Conservation (phyloP, 2,888 invertebrate species). For the Pyrrhosoma nymphula region DNA sequence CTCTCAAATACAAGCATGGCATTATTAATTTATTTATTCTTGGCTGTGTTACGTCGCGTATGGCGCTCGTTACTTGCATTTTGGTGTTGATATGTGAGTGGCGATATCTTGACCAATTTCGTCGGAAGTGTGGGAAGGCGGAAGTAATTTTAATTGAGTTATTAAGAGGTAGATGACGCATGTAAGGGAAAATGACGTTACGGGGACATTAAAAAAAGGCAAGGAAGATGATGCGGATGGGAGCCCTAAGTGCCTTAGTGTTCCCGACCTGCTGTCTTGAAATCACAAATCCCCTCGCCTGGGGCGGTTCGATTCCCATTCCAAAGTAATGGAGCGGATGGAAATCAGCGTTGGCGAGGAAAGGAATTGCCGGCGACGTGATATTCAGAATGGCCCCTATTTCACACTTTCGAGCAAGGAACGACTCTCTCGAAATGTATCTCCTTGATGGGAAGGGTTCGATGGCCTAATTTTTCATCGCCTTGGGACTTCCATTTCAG, state of each 20-base stretch:
- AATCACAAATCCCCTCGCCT: not conserved
- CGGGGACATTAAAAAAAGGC: not conserved
- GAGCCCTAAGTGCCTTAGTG: not conserved
- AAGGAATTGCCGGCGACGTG: not conserved
- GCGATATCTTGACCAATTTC: not conserved
- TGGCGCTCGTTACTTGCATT: not conserved
- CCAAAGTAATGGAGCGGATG: not conserved
- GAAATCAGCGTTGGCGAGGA: not conserved
- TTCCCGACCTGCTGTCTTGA: not conserved
- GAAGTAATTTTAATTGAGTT: not conserved
- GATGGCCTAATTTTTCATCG: slow-evolving; percentile 6
- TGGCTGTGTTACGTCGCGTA: not conserved
- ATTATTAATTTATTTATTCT: too few relatives aligned
- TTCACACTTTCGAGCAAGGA: not conserved
- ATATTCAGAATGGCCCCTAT: not conserved
- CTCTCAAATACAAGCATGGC: too few relatives aligned
- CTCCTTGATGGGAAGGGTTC: not conserved
- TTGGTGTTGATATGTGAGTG: not conserved
- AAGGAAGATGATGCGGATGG: not conserved
- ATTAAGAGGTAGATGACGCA: not conserved
- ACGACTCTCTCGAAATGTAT: not conserved
- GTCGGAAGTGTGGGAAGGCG: not conserved
- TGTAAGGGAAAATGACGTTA: not conserved
- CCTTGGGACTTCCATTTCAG: not conserved
- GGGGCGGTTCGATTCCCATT: not conserved